Conservation (phyloP, 2,888 invertebrate genomes). For the Rhagophthalmus giganteus region DNA sequence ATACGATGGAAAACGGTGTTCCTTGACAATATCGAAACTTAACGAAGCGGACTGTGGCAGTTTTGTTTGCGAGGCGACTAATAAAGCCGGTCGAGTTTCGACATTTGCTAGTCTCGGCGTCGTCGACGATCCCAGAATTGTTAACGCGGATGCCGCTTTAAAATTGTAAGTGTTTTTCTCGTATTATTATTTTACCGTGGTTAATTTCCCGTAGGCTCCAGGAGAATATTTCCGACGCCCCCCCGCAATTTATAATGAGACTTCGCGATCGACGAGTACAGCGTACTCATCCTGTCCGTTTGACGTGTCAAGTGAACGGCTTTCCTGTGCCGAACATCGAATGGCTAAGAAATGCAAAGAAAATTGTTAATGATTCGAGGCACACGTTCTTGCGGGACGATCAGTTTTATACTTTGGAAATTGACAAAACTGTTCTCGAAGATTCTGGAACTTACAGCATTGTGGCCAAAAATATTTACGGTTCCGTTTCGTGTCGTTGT, state of each 20-base stretch:
- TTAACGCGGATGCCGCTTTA: conserved; percentile 75
- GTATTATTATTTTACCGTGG: too few relatives aligned
- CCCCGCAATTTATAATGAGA: conserved; percentile 85
- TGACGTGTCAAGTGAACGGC: conserved; percentile 84
- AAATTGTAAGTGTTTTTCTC: conserved; percentile 70
- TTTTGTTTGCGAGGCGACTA: conserved; percentile 83
- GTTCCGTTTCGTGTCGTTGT: conserved; percentile 79
- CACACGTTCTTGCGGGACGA: conserved; percentile 69
- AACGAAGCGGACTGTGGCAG: conserved; percentile 73
- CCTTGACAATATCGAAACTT: conserved; percentile 65
- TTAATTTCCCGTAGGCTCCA: too few relatives aligned
- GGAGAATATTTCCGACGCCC: conserved; percentile 57
- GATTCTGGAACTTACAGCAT: conserved; percentile 82
- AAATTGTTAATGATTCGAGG: conserved; percentile 64
- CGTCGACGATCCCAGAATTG: conserved; percentile 72
- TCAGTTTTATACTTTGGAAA: conserved; percentile 83
- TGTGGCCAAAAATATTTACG: conserved; percentile 76
- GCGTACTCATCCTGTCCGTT: conserved; percentile 77
- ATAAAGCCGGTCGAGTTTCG: conserved; percentile 76
- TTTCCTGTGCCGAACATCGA: conserved; percentile 72
- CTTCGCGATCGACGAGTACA: conserved; percentile 81
- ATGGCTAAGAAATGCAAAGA: conserved; percentile 83
- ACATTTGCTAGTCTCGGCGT: conserved; percentile 82
- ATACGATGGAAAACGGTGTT: conserved; percentile 62
- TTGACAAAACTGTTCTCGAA: conserved; percentile 73